phyloP scores from a whole-genome alignment of 2,797 vertebrate genomes.

The Parambassis ranga region DNA sequence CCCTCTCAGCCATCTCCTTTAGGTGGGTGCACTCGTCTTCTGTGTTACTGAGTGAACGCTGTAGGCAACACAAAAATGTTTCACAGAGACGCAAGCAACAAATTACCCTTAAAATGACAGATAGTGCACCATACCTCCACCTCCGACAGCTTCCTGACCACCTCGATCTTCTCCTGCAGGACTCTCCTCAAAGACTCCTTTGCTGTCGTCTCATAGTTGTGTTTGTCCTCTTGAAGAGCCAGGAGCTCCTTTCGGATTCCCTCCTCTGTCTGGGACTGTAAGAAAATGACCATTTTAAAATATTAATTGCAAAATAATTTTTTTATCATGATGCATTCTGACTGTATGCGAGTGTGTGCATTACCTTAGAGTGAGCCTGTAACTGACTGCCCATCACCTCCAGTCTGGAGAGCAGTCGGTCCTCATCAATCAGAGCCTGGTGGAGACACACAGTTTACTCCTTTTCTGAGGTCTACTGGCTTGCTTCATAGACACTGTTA shows the following conservation, averaged over 20 bases:
- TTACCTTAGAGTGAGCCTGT: slow-evolving; percentile 96
- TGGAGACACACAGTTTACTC: slow-evolving; percentile 14
- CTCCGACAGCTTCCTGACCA: slow-evolving; percentile 97
- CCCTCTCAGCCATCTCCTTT: slow-evolving; percentile 96
- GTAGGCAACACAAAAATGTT: neutral
- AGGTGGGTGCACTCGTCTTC: slow-evolving; percentile 99
- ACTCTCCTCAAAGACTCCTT: slow-evolving; percentile 99
- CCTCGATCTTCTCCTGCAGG: slow-evolving; percentile 99
- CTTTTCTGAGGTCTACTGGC: too few relatives aligned
- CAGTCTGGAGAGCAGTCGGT: slow-evolving; percentile 94
- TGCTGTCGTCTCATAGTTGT: slow-evolving; percentile 97
- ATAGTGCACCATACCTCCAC: slow-evolving; percentile 85
- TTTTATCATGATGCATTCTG: neutral
- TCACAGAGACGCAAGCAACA: too few relatives aligned
- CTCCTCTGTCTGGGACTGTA: slow-evolving; percentile 97
- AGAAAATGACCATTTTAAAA: neutral
- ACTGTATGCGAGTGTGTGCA: slow-evolving; percentile 29
- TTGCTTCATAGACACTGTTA: too few relatives aligned
- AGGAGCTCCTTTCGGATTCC: slow-evolving; percentile 94
- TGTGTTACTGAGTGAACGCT: slow-evolving; percentile 97
- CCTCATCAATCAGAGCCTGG: slow-evolving; percentile 99
- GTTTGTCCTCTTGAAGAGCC: slow-evolving; percentile 97
- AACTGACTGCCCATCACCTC: slow-evolving; percentile 99
- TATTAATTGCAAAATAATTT: neutral
- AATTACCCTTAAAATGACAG: neutral